A percentile compares a stretch with the other conserved stretches of the same genome.
Evolutionary conservation across 2,113 vertebrate species (phyloP).

Genomic region (Genyomyrus donnyi): DNA sequence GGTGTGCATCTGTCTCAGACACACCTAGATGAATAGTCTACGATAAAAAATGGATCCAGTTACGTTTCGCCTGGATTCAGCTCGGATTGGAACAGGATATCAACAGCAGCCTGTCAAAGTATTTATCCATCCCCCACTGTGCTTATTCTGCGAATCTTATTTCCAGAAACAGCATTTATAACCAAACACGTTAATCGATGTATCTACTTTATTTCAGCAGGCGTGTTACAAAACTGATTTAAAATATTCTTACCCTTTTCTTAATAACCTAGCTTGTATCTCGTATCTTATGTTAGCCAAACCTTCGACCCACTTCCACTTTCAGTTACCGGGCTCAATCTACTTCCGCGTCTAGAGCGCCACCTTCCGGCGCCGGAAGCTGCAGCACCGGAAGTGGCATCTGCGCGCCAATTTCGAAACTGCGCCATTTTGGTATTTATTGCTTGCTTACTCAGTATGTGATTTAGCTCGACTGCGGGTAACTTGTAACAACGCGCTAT

Average conservation of each 20-base stretch:
- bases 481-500: not conserved
- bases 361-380: not conserved
- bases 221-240: not conserved
- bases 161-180: not conserved
- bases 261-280: not conserved
- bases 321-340: not conserved
- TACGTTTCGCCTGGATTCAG: not conserved
- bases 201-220: not conserved
- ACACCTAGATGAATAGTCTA: not conserved
- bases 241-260: not conserved
- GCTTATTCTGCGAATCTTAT: not conserved
- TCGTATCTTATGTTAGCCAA: not conserved
- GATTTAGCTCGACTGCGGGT: not conserved
- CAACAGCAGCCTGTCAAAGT: not conserved
- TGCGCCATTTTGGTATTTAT: not conserved
- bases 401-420: conserved; percentile 1
- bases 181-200: not conserved
- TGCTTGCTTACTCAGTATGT: not conserved
- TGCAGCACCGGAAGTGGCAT: not conserved
- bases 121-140: not conserved
- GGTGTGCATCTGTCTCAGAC: not conserved
- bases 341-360: not conserved
- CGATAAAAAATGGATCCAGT: not conserved
- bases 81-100: not conserved
- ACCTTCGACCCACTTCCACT: not conserved